phyloP scores from a whole-genome alignment of 2,797 vertebrate species.

The Harpagifer antarcticus region DNA sequence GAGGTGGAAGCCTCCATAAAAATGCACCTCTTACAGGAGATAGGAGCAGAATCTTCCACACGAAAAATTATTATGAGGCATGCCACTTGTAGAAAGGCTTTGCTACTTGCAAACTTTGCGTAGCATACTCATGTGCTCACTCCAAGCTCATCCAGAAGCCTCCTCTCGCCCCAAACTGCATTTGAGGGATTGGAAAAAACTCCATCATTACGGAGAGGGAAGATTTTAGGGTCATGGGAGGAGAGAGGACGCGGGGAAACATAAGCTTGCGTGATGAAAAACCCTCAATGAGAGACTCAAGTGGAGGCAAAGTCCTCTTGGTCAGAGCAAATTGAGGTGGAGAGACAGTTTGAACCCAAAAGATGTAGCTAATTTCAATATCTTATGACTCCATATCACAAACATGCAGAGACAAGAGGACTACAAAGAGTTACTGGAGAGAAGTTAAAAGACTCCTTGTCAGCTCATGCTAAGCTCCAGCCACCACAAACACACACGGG shows the following conservation, averaged over 20 bases:
- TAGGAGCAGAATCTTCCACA: too few species aligned
- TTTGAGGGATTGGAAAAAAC: too few species aligned
- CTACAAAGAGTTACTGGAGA: neutral
- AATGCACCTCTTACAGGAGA: neutral
- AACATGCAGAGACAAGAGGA: neutral
- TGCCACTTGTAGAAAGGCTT: too few species aligned
- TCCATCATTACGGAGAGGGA: too few species aligned
- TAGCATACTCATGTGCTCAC: too few species aligned
- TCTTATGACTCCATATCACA: neutral
- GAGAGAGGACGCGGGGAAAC: too few species aligned
- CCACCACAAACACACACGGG: neutral
- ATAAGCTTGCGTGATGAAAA: too few species aligned
- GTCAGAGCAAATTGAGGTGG: slow-evolving; percentile 1
- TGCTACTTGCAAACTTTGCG: too few species aligned
- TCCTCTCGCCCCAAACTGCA: too few species aligned
- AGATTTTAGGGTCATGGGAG: too few species aligned
- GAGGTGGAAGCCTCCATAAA: neutral
- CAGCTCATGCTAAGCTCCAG: neutral
- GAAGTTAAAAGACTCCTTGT: neutral
- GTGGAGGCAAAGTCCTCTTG: neutral
- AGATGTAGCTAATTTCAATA: neutral
- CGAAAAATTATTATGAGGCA: too few species aligned
- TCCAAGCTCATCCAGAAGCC: too few species aligned
- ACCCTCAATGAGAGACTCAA: neutral
- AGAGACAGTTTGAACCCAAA: neutral